Percentiles rank a stretch among this genome's conserved stretches.
Conservation (phyloP, 2,797 vertebrate genomes). For the Phoebastria nigripes region DNA sequence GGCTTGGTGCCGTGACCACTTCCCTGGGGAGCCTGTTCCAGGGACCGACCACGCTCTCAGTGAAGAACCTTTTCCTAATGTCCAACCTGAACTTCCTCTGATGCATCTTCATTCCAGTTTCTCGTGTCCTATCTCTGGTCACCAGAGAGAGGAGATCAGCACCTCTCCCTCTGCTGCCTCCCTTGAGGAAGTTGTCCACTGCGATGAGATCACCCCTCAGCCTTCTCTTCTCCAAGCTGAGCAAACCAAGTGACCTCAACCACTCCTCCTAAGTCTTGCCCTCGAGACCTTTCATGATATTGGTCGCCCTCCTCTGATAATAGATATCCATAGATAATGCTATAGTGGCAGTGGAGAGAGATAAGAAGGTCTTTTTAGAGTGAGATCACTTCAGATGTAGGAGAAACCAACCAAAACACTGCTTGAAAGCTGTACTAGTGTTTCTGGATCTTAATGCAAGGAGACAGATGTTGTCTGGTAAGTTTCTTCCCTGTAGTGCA, state of each 20-base stretch:
- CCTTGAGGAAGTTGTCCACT: neutral
- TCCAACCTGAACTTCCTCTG: neutral
- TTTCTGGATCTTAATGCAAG: neutral
- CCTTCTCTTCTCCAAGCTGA: neutral
- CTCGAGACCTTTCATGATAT: neutral
- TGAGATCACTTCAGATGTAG: rapidly evolving
- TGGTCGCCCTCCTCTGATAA: neutral
- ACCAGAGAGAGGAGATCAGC: neutral
- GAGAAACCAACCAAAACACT: neutral
- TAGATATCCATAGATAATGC: neutral
- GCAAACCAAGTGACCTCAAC: neutral
- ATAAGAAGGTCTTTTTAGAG: neutral
- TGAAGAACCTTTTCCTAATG: neutral
- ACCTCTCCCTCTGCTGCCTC: neutral
- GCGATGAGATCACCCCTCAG: neutral
- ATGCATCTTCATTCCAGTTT: neutral
- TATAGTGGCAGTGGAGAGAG: neutral
- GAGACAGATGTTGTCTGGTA: neutral
- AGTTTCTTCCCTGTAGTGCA: neutral
- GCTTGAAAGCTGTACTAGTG: neutral
- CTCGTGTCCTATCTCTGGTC: neutral
- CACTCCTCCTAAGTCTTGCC: neutral
- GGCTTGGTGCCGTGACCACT: neutral
- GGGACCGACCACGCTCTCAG: neutral
- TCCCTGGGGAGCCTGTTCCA: neutral